Base-by-base conservation (phyloP, 2,888 invertebrate genomes). In the Anodontia alba region DNA sequence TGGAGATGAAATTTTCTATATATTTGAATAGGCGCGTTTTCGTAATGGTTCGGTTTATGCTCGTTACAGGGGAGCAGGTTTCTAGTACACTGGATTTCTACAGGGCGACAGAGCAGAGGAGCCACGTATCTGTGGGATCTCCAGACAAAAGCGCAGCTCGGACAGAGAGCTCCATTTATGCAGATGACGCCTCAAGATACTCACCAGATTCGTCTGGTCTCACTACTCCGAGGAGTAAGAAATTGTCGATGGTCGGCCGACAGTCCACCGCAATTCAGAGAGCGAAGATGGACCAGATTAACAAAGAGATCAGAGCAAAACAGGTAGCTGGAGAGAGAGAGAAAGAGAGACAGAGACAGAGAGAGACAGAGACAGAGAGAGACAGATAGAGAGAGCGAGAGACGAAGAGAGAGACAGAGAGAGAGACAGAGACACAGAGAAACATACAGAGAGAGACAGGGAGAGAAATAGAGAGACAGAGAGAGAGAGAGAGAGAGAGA, bases 281-380 rank as follows among this genome's bases (percentile, higher is more conserved):
- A 17, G 36, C 69, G 8, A 82, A 82, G n/a, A 80, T 84, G 77
- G 80, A 76, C 29, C 79, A 85, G 57, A 69, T 87, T 23, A 72
- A 81, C 1, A 80, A 80, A 62, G 87, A 89, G 71, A 54, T 88
- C 15, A 74, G 87, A 29, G 68, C 77, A 12, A 84, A 80, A 77
- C 62, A 82, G 82, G 89, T 87, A 51, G 23, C n/a, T n/a, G n/a
- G n/a, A n/a, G n/a, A n/a, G n/a, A n/a, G n/a, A n/a, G n/a, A n/a
- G n/a, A n/a, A n/a, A n/a, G n/a, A n/a, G n/a, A n/a, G n/a, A n/a
- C n/a, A n/a, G n/a, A n/a, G n/a, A n/a, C n/a, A n/a, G n/a, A n/a
- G n/a, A n/a, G n/a, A n/a, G n/a, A n/a, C n/a, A n/a, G n/a, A n/a
- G n/a, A n/a, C n/a, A 46, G 15, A 15, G 49, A n/a, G 15, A n/a